Evolutionary conservation across 35 echinoderm and acorn worm genomes (phyloP).

Genomic region (Ophiothrix spiculata): DNA sequence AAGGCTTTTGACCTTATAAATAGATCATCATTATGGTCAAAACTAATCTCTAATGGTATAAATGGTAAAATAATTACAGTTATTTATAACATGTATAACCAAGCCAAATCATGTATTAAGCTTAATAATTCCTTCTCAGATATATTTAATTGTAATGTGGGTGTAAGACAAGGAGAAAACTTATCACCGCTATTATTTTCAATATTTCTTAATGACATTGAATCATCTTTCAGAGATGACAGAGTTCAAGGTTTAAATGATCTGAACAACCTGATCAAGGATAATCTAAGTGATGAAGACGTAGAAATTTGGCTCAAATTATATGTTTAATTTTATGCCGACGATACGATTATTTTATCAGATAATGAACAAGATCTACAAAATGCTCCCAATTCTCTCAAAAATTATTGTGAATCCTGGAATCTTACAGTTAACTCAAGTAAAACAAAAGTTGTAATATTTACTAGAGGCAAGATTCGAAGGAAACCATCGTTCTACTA

Average conservation of each 20-base stretch:
- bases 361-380: neutral
- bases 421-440: neutral
- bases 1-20: conserved; percentile 62
- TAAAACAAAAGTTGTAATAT: neutral
- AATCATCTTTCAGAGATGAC: conserved; percentile 19
- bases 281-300: conserved; percentile 32
- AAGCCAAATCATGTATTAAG: conserved; percentile 57
- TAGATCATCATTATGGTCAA: conserved; percentile 44
- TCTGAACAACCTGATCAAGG: neutral
- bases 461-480: neutral
- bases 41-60: conserved; percentile 39
- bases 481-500: neutral
- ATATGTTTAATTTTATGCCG: neutral
- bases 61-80: conserved; percentile 66
- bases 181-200: conserved; percentile 46
- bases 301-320: conserved; percentile 29
- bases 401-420: neutral
- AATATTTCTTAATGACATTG: conserved; percentile 57
- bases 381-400: neutral
- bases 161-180: conserved; percentile 59
- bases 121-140: conserved; percentile 7
- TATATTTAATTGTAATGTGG: conserved; percentile 56
- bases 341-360: neutral
- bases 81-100: conserved; percentile 37
- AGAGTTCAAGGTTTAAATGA: conserved; percentile 13